phyloP scores from a whole-genome alignment of 64 coral and sea anemone genomes.

The Orbicella faveolata region DNA sequence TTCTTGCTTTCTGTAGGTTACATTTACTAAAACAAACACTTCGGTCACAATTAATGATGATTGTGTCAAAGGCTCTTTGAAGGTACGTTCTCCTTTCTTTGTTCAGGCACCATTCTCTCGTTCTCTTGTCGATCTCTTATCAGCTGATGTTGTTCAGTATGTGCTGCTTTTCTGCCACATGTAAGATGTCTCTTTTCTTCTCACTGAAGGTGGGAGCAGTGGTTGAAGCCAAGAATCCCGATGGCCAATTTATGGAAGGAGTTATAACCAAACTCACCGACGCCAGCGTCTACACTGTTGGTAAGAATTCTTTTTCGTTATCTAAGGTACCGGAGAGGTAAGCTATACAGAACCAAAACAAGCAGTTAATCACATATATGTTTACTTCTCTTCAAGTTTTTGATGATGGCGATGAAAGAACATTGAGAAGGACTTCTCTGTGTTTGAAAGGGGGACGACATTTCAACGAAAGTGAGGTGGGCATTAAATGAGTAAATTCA shows the following conservation, averaged over 20 bases:
- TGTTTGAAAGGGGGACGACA: constrained; percentile 96
- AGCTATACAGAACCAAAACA: constrained; percentile 1
- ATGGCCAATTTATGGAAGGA: constrained; percentile 86
- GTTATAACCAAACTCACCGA: constrained; percentile 92
- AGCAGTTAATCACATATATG: constrained; percentile 8
- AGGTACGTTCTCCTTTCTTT: constrained; percentile 68
- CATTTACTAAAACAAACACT: constrained; percentile 65
- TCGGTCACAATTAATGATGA: constrained; percentile 89
- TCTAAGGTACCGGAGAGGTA: neutral
- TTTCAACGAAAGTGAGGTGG: constrained; percentile 97
- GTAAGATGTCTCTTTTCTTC: constrained; percentile 1
- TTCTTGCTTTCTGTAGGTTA: constrained; percentile 57
- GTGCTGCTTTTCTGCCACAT: neutral
- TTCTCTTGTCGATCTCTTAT: neutral
- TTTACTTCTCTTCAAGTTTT: constrained; percentile 68
- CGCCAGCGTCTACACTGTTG: constrained; percentile 96
- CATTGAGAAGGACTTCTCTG: constrained; percentile 88
- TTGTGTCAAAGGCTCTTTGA: constrained; percentile 83
- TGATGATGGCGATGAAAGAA: constrained; percentile 99
- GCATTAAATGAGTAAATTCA: neutral
- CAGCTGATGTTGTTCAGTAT: constrained; percentile 5
- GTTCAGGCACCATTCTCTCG: neutral
- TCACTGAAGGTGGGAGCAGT: constrained; percentile 73
- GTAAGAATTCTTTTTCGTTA: constrained; percentile 47
- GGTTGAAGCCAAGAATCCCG: constrained; percentile 81